Evolutionary conservation across 2,113 vertebrate genomes (phyloP).

Genomic region (Ciconia maguari): DNA sequence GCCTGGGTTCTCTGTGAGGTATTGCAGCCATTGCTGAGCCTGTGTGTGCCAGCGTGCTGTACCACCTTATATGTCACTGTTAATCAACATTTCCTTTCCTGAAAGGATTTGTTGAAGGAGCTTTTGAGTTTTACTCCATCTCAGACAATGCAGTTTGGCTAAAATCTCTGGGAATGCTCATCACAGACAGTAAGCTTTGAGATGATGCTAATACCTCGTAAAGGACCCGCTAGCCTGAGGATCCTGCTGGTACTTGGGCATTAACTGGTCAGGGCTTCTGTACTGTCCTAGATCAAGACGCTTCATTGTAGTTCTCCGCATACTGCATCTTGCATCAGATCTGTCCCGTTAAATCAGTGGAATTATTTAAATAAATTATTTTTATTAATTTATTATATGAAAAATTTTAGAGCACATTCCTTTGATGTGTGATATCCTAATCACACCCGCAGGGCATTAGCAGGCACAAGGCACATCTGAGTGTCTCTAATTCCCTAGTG

Average conservation of each 20-base stretch:
- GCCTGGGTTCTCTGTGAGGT: not conserved
- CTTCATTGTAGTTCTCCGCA: not conserved
- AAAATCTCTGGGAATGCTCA: not conserved
- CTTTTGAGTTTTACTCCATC: not conserved
- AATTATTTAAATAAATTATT: conserved; percentile 59
- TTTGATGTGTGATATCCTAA: conserved; percentile 68
- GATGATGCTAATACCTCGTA: not conserved
- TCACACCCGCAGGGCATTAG: conserved; percentile 56
- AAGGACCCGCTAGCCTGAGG: not conserved
- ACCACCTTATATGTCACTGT: not conserved
- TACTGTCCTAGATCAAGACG: not conserved
- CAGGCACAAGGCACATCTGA: conserved; percentile 52
- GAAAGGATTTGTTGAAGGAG: not conserved
- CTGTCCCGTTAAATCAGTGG: conserved; percentile 37
- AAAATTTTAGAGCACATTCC: conserved; percentile 36
- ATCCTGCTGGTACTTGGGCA: not conserved
- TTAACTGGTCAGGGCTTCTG: not conserved
- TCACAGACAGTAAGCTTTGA: not conserved
- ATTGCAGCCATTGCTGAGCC: not conserved
- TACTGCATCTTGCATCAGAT: conserved; percentile 38
- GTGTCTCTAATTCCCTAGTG: conserved; percentile 57
- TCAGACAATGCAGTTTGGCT: not conserved
- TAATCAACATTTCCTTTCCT: not conserved
- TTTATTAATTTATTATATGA: conserved; percentile 65
- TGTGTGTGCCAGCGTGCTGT: not conserved